A percentile compares a stretch with the other conserved stretches of the same genome.
Conservation (phyloP, 2,113 vertebrate genomes). For the Daboia siamensis region DNA sequence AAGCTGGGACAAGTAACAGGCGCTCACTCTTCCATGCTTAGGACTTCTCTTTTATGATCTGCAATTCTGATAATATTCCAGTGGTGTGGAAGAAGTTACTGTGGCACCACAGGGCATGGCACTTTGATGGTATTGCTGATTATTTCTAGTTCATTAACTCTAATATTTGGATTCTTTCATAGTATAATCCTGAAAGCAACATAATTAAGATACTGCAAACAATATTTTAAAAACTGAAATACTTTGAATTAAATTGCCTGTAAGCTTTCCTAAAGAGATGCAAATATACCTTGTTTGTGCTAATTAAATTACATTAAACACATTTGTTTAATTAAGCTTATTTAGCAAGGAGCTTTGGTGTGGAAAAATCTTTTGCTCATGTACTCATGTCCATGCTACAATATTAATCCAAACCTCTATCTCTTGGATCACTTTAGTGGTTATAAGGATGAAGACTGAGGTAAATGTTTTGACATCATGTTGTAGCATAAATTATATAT, state of each 20-base stretch:
- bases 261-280: not conserved
- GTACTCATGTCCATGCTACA: not conserved
- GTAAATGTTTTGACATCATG: not conserved
- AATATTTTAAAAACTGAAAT: not conserved
- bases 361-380: not conserved
- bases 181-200: not conserved
- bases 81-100: not conserved
- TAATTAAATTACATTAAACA: conserved; percentile 15
- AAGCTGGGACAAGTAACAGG: too few relatives aligned
- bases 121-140: not conserved
- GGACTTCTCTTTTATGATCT: not conserved
- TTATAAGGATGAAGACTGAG: not conserved
- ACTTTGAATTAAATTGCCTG: not conserved
- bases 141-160: not conserved
- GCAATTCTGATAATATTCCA: not conserved
- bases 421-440: not conserved
- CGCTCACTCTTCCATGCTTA: not conserved
- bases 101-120: not conserved
- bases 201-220: not conserved
- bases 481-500: not conserved
- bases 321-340: conserved; percentile 18
- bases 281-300: not conserved
- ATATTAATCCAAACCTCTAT: not conserved
- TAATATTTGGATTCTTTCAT: not conserved
- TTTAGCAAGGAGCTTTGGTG: not conserved